These are phyloP conservation scores for Ophioninae sp. DNA, from an alignment of 2,888 invertebrate genomes.

Conservation along the genomic window DNA sequence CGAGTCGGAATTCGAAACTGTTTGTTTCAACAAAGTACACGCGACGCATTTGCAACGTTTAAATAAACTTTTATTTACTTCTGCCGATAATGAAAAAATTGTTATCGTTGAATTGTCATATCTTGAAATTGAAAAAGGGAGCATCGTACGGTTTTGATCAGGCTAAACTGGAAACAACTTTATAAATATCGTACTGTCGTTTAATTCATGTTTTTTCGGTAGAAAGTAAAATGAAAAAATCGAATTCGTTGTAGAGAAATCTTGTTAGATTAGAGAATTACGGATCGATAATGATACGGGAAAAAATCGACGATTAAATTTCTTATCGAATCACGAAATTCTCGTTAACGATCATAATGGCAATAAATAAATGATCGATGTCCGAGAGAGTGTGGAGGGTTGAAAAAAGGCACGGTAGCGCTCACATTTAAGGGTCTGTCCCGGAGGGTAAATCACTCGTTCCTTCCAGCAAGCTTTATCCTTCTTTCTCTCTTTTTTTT, in stretches of 20 bases:
- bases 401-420: slow-evolving; percentile 26
- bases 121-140: no score
- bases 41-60: no score
- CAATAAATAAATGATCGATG: slow-evolving; percentile 60
- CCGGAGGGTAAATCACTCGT: slow-evolving; percentile 56
- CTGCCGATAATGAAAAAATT: no score
- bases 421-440: slow-evolving; percentile 50
- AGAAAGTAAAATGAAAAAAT: background rate
- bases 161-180: no score
- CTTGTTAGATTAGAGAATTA: background rate
- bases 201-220: background rate
- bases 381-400: slow-evolving; percentile 35
- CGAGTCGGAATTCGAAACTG: background rate
- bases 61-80: no score
- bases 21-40: background rate
- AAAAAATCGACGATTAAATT: slow-evolving; percentile 26
- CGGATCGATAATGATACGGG: slow-evolving; percentile 26
- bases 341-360: slow-evolving; percentile 50
- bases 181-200: no score
- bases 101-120: no score
- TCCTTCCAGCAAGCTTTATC: slow-evolving; percentile 35
- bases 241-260: background rate
- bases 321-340: slow-evolving; percentile 25
- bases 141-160: no score
- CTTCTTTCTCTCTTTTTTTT: slow-evolving; percentile 1